phyloP scores from a whole-genome alignment of 2,797 vertebrate species.

The Sebastes diaconus region DNA sequence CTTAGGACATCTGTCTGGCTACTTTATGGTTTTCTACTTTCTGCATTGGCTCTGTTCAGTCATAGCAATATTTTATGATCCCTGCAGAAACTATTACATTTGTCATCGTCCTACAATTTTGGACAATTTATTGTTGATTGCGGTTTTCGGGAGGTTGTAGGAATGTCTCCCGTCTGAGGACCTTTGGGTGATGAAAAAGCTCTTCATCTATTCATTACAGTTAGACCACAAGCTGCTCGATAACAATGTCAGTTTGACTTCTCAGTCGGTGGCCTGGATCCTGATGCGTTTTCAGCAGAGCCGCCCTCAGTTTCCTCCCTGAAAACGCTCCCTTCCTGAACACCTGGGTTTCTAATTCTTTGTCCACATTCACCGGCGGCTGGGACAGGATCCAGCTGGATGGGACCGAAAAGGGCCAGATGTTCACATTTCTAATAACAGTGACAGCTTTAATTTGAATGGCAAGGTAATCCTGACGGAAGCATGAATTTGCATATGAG shows the following conservation, averaged over 20 bases:
- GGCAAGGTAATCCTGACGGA: background rate
- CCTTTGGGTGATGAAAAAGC: conserved; percentile 16
- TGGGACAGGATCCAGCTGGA: conserved; percentile 51
- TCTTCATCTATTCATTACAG: conserved; percentile 35
- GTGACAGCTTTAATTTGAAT: conserved; percentile 28
- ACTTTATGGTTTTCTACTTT: conserved; percentile 21
- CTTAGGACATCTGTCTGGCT: conserved; percentile 24
- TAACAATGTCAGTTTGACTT: conserved; percentile 12
- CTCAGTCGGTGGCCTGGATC: conserved; percentile 32
- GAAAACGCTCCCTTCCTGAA: conserved; percentile 62
- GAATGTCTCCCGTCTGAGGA: background rate
- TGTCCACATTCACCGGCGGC: conserved; percentile 4
- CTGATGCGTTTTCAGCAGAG: conserved; percentile 14
- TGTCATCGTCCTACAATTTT: conserved; percentile 1
- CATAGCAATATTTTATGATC: background rate
- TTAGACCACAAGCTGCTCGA: background rate
- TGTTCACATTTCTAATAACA: conserved; percentile 41
- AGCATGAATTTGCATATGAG: background rate
- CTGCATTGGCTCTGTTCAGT: background rate
- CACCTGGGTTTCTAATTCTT: conserved; percentile 69
- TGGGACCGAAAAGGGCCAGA: conserved; percentile 42
- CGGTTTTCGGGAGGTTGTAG: background rate
- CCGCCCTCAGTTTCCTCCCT: conserved; percentile 35
- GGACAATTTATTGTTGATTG: conserved; percentile 26
- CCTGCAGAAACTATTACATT: conserved; percentile 37